phyloP scores from a whole-genome alignment of 2,113 vertebrate genomes.

The Ivindomyrus marchei region DNA sequence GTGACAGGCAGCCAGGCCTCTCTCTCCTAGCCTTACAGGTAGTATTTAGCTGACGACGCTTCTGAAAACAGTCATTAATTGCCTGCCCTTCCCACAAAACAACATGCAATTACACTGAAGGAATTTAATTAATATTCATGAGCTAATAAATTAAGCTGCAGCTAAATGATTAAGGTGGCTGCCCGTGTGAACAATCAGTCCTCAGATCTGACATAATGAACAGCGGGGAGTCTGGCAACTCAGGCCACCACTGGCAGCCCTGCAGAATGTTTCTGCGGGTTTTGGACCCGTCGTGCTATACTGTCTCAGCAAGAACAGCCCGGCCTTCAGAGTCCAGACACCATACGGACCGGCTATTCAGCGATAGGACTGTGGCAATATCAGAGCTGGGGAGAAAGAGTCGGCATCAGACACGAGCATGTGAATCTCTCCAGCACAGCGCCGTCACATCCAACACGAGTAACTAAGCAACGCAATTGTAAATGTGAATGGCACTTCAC shows the following conservation, averaged over 20 bases:
- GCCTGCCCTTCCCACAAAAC: not conserved
- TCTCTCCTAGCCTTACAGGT: not conserved
- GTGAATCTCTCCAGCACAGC: not conserved
- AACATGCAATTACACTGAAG: constrained; percentile 5
- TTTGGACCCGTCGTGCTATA: not conserved
- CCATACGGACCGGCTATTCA: not conserved
- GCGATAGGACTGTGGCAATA: not conserved
- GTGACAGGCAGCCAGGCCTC: not conserved
- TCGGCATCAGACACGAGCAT: not conserved
- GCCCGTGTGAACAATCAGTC: not conserved
- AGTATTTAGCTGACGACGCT: not conserved
- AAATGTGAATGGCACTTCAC: not conserved
- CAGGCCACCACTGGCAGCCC: not conserved
- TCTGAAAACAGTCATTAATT: constrained; percentile 2
- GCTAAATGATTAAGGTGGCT: not conserved
- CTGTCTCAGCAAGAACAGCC: not conserved
- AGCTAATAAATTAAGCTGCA: not conserved
- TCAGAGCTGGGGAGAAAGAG: not conserved
- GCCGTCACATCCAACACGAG: not conserved
- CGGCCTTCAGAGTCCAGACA: not conserved
- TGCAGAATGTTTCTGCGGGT: not conserved
- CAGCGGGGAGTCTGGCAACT: not conserved
- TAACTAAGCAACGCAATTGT: not conserved
- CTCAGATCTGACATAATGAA: not conserved
- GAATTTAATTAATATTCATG: constrained; percentile 6